Evolutionary conservation across 2,888 invertebrate species (phyloP), one percentile per base, ranked within the genome.

Genomic region (Hoplodrina ambigua): DNA sequence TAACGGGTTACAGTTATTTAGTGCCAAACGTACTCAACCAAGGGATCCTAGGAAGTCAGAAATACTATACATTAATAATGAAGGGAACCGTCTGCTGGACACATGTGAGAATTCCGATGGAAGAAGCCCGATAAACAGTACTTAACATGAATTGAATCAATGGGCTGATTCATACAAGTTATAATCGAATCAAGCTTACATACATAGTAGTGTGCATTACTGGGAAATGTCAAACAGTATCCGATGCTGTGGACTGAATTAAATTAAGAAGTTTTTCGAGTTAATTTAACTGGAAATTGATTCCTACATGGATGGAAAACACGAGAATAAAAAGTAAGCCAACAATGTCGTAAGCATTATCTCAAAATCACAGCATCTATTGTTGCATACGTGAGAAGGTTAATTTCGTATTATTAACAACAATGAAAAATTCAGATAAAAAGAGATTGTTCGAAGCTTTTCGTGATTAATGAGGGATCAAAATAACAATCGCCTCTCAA

Each of bases 91-190:
- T 69, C 69, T 83, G 85, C 64, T 61, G 49, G 67, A 61, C 83
- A 84, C 63, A 83, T 84, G 84, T 84, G 79, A 53, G 61, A 41
- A 56, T 71, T 59, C 59, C 49, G 85, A 85, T 84, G 78, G 75
- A 67, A 72, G 76, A 56, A 37, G 65, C 17, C 53, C 30, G 85
- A 85, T 84, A 84, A 79, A 83, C 72, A 67, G 72, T 72, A 78
- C 81, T 83, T 84, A 82, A 80, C 65, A 70, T 30, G 81, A 80
- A 83, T 60, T 61, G 72, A 64, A 83, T 84, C 80, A 84, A 84
- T 72, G 80, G 57, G 53, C 25, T 59, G 53, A 68, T 85, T 84
- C 78, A 84, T 85, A 56, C 58, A 56, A 58, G 56, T 69, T 30
- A 54, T 70, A 72, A n/a, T 67, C 75, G 75, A 73, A 25, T 65